These are phyloP conservation scores for Speoplatyrhinus poulsoni DNA, from an alignment of 2,113 vertebrate genomes.

Conservation along the genomic window DNA sequence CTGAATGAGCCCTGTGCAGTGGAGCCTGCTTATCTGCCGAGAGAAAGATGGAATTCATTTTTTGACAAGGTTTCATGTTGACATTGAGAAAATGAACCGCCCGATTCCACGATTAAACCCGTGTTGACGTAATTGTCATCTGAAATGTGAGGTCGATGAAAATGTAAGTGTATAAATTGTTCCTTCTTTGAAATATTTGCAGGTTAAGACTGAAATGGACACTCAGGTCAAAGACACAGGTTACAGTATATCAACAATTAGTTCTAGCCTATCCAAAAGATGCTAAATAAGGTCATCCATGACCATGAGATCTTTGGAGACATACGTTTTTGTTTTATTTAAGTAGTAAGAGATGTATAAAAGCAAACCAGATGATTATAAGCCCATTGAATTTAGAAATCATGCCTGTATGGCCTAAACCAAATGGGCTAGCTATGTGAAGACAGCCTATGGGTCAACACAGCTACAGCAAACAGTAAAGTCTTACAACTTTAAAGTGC, in stretches of 20 bases:
- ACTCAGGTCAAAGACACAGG: constrained; percentile 25
- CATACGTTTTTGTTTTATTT: not conserved
- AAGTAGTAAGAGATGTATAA: too few species aligned
- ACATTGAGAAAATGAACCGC: constrained; percentile 92
- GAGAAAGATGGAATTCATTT: constrained; percentile 84
- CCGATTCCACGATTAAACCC: constrained; percentile 88
- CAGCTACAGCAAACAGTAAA: constrained; percentile 63
- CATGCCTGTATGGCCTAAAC: constrained; percentile 39
- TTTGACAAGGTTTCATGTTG: constrained; percentile 87
- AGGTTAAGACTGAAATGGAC: constrained; percentile 37
- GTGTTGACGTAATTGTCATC: constrained; percentile 83
- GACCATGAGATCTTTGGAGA: too few species aligned
- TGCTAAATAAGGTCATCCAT: too few species aligned
- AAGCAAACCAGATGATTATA: too few species aligned
- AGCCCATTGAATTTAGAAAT: constrained; percentile 1
- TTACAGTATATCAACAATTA: too few species aligned
- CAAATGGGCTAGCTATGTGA: constrained; percentile 43
- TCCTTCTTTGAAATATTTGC: constrained; percentile 51
- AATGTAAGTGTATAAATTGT: constrained; percentile 73
- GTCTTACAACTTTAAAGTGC: constrained; percentile 77
- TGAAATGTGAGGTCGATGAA: constrained; percentile 78
- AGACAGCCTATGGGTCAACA: constrained; percentile 58
- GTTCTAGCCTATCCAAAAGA: too few species aligned
- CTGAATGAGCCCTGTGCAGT: constrained; percentile 82
- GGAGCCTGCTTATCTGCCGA: constrained; percentile 88